Percentiles rank a stretch among this genome's conserved stretches.
Conservation (phyloP, 1,140 invertebrate genomes). For the Drosophila serrata region DNA sequence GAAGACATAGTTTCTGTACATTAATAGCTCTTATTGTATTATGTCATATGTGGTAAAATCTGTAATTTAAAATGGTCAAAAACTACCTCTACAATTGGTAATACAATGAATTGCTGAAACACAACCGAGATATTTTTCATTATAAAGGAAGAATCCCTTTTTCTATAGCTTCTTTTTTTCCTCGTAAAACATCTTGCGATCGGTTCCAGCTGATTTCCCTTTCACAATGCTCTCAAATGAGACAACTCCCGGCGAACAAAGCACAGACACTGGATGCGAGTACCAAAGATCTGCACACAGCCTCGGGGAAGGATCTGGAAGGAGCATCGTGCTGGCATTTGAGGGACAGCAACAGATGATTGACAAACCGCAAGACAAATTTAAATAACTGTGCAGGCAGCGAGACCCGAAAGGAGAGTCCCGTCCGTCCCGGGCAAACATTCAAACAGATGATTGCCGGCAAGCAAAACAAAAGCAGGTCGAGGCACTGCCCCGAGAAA, state of each 20-base stretch:
- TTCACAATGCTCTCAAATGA: slow-evolving; percentile 44
- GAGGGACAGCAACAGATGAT: slow-evolving; percentile 70
- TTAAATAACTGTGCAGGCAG: slow-evolving; percentile 76
- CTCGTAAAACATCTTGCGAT: slow-evolving; percentile 6
- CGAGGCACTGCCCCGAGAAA: slow-evolving; percentile 46
- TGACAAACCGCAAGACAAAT: slow-evolving; percentile 80
- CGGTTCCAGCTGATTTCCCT: slow-evolving; percentile 41
- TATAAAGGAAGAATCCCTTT: not conserved
- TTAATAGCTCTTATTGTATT: not conserved
- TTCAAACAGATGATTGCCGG: slow-evolving; percentile 75
- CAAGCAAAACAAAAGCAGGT: slow-evolving; percentile 73
- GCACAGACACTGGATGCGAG: not conserved
- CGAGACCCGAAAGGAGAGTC: slow-evolving; percentile 5
- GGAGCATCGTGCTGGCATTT: slow-evolving; percentile 49
- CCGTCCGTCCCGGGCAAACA: slow-evolving; percentile 4
- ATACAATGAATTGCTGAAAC: not conserved
- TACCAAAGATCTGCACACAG: slow-evolving; percentile 27
- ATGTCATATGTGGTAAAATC: too few relatives aligned
- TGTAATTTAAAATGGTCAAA: not conserved
- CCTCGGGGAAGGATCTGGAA: slow-evolving; percentile 32
- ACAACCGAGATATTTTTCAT: not conserved
- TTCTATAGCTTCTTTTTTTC: not conserved
- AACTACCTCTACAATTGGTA: too few relatives aligned
- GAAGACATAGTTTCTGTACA: not conserved
- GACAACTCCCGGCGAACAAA: slow-evolving; percentile 18